A percentile compares a stretch with the other conserved stretches of the same genome.
Conservation (phyloP, 2,113 vertebrate species). For the Oreocharis arfaki region DNA sequence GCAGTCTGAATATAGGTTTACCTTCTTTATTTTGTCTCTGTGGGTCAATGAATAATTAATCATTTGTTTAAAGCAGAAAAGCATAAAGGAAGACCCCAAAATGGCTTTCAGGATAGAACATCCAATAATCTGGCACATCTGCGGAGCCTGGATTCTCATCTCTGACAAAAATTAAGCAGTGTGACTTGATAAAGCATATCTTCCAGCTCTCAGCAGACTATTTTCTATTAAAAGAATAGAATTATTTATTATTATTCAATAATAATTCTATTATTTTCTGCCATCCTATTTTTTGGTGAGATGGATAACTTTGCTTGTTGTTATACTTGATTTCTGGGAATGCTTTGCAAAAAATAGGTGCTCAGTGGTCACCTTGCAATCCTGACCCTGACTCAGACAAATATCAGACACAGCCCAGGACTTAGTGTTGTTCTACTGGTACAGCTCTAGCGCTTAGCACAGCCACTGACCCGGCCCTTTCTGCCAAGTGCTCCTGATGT, state of each 20-base stretch:
- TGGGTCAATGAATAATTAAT: background rate
- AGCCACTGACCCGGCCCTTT: background rate
- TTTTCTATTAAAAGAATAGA: no score
- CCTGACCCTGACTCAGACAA: background rate
- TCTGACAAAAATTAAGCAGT: background rate
- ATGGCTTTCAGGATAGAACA: background rate
- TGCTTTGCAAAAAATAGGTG: background rate
- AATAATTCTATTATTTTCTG: no score
- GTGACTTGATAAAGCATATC: background rate
- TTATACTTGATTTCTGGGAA: background rate
- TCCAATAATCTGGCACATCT: background rate
- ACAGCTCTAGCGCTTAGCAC: rapidly evolving
- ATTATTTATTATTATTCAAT: no score
- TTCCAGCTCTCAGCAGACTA: background rate
- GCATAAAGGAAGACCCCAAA: background rate
- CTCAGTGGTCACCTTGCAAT: background rate
- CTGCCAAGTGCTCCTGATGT: background rate
- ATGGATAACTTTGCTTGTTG: background rate
- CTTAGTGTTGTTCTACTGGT: background rate
- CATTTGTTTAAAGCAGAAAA: background rate
- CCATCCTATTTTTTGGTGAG: background rate
- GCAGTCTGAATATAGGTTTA: background rate
- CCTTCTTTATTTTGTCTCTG: background rate
- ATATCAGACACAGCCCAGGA: background rate
- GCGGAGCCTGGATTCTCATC: background rate